Conservation (phyloP, 2,888 invertebrate genomes). For the Hypomecis punctinalis region DNA sequence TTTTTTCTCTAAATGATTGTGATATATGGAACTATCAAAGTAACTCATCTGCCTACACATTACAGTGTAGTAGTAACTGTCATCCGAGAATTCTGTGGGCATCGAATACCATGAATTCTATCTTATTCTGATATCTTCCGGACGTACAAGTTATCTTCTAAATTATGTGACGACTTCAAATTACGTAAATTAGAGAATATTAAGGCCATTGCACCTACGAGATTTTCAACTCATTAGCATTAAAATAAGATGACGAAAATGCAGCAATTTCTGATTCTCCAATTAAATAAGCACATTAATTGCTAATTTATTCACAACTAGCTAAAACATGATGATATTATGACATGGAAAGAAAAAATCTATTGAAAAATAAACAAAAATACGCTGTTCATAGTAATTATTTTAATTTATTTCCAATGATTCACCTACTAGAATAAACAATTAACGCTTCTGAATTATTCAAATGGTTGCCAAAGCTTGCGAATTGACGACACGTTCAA, state of each 20-base stretch:
- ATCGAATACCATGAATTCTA: neutral
- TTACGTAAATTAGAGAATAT: slow-evolving; percentile 1
- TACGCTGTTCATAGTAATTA: neutral
- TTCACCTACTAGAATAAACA: slow-evolving; percentile 10
- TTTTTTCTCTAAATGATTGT: too few relatives aligned
- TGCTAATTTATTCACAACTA: neutral
- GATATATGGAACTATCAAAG: too few relatives aligned
- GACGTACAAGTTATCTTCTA: neutral
- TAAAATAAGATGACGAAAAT: neutral
- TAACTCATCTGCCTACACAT: too few relatives aligned
- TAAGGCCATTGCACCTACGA: slow-evolving; percentile 1
- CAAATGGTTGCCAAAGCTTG: slow-evolving; percentile 25
- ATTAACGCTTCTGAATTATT: slow-evolving; percentile 23
- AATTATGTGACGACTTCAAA: neutral
- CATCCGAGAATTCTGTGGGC: neutral
- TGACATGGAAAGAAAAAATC: neutral
- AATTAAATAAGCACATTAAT: neutral
- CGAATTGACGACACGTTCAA: slow-evolving; percentile 26
- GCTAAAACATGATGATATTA: neutral
- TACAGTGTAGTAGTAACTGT: neutral
- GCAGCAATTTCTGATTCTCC: neutral
- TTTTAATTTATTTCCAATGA: slow-evolving; percentile 5
- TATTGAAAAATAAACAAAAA: neutral
- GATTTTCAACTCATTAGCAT: slow-evolving; percentile 1
- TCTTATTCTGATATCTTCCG: neutral